Base-by-base conservation (phyloP, 1,140 invertebrate genomes). In the Dendroctonus ponderosae region DNA sequence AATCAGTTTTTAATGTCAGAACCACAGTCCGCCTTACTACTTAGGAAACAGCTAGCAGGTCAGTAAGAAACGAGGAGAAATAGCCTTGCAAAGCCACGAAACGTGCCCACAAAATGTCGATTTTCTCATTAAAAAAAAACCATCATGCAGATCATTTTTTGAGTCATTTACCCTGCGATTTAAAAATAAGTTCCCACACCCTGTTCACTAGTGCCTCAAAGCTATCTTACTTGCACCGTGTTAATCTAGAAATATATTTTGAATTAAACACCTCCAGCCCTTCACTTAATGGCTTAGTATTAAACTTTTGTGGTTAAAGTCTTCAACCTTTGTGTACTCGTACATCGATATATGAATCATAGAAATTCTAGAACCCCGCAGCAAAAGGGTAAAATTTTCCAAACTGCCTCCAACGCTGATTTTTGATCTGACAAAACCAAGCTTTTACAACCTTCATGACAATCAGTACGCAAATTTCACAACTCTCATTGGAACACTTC, bases 21-120 rank as follows among this genome's bases (percentile, higher is more conserved):
- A 85, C 89, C 91, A 87, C 93, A 95, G 88, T 95, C 93, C 79
- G 90, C 92, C 81, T 89, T 96, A 83, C 84, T 96, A 84, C 86
- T 96, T 84, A 89, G 91, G 84, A 96, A 95, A 88, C 94, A 96
- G 86, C 85, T 96, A 84, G 91, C 92, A 89, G 93, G 93, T 95
- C 87, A 81, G 80, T 81, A 56, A 68, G 70, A 67, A 66, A 57
- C 12, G 37, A 9, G n/a, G 11, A 14, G 15, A 56, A 41, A 54
- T 49, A 39, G 38, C 0, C 26, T 41, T 15, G 26, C 8, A 64
- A 26, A 43, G 9, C 50, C 5, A 37, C 38, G 52, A 50, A 58
- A 52, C 40, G 7, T 51, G 6, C 41, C 44, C 15, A 37, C 11
- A 66, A 66, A 58, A 60, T 59, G 64, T 66, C 64, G 46, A 58